phyloP scores from a whole-genome alignment of 2,113 vertebrate species.

The Conger conger region DNA sequence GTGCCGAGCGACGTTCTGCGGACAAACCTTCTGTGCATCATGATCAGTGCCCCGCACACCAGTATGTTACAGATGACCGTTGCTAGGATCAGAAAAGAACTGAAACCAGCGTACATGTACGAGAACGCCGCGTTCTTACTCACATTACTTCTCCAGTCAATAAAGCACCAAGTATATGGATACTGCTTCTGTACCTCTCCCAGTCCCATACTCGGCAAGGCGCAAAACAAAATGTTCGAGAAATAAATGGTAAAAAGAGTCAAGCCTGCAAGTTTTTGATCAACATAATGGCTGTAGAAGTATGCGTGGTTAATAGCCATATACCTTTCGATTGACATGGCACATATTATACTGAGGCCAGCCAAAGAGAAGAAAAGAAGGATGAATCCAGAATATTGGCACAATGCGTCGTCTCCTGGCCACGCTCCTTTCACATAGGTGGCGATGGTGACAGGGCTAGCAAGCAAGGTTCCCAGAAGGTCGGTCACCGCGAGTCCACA shows the following conservation, averaged over 20 bases:
- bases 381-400: slow-evolving; percentile 94
- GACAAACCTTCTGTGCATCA: slow-evolving; percentile 91
- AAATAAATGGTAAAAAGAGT: slow-evolving; percentile 81
- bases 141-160: slow-evolving; percentile 82
- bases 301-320: slow-evolving; percentile 97
- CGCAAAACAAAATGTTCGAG: slow-evolving; percentile 83
- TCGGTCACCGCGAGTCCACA: slow-evolving; percentile 92
- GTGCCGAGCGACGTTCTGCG: slow-evolving; percentile 90
- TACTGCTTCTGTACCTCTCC: slow-evolving; percentile 75
- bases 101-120: slow-evolving; percentile 89
- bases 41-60: slow-evolving; percentile 88
- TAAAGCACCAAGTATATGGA: slow-evolving; percentile 89
- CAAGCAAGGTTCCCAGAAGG: slow-evolving; percentile 90
- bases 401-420: slow-evolving; percentile 80
- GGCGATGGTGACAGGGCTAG: slow-evolving; percentile 90
- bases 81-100: slow-evolving; percentile 84
- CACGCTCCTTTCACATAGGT: slow-evolving; percentile 83
- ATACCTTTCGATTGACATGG: slow-evolving; percentile 95
- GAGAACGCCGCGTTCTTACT: slow-evolving; percentile 78
- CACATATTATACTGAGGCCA: slow-evolving; percentile 93
- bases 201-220: slow-evolving; percentile 84
- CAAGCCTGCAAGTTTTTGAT: slow-evolving; percentile 83
- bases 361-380: slow-evolving; percentile 92
- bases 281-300: slow-evolving; percentile 90
- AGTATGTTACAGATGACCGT: slow-evolving; percentile 90